These are phyloP conservation scores for Tetheella fluctuosa DNA, from an alignment of 2,888 invertebrate genomes.

Conservation along the genomic window DNA sequence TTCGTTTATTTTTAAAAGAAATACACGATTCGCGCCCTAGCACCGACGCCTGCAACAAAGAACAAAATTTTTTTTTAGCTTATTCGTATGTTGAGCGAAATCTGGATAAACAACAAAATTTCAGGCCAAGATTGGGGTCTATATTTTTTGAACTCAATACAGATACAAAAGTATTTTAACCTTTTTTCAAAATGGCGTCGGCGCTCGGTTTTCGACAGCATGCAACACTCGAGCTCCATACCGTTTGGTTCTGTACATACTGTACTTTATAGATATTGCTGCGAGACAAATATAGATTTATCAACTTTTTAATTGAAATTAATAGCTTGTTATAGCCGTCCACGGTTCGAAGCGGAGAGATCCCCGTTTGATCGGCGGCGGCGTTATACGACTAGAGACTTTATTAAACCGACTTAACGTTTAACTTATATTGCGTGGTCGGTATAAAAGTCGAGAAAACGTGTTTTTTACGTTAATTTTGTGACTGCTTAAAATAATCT, in stretches of 20 bases:
- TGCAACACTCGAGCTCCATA: constrained; percentile 59
- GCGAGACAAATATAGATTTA: constrained; percentile 38
- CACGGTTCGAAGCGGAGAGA: background rate
- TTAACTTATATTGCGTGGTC: too few species aligned
- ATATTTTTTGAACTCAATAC: background rate
- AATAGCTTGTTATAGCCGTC: background rate
- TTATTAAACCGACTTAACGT: too few species aligned
- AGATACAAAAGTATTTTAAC: too few species aligned
- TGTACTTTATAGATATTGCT: constrained; percentile 47
- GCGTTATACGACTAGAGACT: background rate
- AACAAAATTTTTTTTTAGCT: background rate
- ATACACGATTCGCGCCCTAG: constrained; percentile 42
- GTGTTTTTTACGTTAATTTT: too few species aligned
- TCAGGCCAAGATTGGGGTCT: too few species aligned
- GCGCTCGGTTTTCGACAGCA: constrained; percentile 47
- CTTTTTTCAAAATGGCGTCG: constrained; percentile 32
- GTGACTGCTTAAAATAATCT: too few species aligned
- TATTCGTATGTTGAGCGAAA: too few species aligned
- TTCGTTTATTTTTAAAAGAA: constrained; percentile 42
- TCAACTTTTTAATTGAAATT: constrained; percentile 13
- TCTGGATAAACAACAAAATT: too few species aligned
- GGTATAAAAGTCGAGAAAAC: too few species aligned
- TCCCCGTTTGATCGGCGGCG: background rate
- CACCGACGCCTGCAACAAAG: constrained; percentile 26
- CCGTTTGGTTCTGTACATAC: constrained; percentile 62